These are phyloP conservation scores for Pseudotriccus pelzelni DNA, from an alignment of 2,797 vertebrate species.

Conservation along the genomic window DNA sequence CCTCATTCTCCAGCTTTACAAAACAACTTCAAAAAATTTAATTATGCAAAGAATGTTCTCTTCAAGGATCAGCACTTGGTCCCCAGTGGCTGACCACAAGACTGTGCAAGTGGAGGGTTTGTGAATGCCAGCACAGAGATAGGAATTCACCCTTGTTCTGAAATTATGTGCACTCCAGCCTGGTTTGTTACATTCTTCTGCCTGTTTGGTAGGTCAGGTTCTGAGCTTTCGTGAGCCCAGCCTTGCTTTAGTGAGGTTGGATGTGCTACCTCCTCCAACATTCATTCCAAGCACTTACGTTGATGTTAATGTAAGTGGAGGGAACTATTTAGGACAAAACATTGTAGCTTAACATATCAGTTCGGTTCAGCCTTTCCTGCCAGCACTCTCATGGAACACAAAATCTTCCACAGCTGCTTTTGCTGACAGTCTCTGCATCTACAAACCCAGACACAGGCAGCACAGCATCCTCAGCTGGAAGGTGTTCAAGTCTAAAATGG, in stretches of 20 bases:
- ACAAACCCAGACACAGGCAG: not conserved
- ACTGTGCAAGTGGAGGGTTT: not conserved
- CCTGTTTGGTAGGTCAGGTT: not conserved
- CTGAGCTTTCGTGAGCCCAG: not conserved
- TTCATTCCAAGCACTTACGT: not conserved
- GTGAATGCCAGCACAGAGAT: not conserved
- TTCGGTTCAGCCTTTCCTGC: not conserved
- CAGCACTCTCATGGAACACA: not conserved
- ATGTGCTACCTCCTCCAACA: not conserved
- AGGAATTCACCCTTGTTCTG: not conserved
- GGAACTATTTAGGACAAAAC: not conserved
- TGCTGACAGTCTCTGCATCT: not conserved
- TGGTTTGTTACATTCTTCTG: not conserved
- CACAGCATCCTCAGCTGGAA: fast-evolving
- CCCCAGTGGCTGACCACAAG: not conserved
- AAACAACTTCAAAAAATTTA: not conserved
- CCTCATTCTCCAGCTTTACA: not conserved
- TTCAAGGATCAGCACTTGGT: not conserved
- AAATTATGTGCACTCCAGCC: not conserved
- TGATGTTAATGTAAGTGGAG: not conserved
- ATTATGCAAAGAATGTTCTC: not conserved
- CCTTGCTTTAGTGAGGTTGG: not conserved
- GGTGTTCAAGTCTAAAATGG: not conserved
- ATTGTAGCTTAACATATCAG: not conserved
- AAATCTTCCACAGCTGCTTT: not conserved